Evolutionary conservation across 2,113 vertebrate genomes (phyloP), one percentile per base, ranked within the genome.

Genomic region (Tetrao urogallus): DNA sequence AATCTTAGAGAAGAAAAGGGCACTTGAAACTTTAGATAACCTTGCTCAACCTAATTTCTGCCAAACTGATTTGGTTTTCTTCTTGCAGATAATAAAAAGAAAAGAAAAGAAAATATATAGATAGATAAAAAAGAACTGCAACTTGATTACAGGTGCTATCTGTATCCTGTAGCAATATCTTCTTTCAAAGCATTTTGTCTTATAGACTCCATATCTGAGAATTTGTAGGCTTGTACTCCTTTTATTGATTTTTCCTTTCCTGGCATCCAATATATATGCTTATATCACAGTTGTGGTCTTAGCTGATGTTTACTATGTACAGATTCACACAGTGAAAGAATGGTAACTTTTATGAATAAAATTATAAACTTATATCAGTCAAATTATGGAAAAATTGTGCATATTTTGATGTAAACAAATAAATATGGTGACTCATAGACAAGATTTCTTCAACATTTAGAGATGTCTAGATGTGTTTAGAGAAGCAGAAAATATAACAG

Each of bases 221-320:
- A 19, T 43, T 24, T 30, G 9, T 25, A 77, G 56, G 8, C 6
- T 75, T 6, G 40, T 50, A 5, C 6, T 20, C 32, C 19, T 58
- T 89, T 87, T 61, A 32, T 72, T 36, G 54, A 3, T 28, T 63
- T 42, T 63, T 36, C 50, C 40, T 16, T 5, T 2, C 3, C 28
- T 57, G 18, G 52, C 3, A 11, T 34, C 42, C 13, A 21, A 89
- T 3, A 12, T 2, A 16, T 21, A 6, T 61, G 13, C 28, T 72
- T 73, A 13, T 42, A 65, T 8, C 8, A 50, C 7, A 43, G 16
- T 43, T 0, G 0, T 11, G 9, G 17, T 60, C 69, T 50, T 24
- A 67, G 17, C 8, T 74, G 27, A 1, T 79, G 28, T 58, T 89
- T 84, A 22, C n/a, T 57, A 34, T 5, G 3, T 58, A 14, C 21